Percentiles rank a stretch among this genome's conserved stretches.
phyloP scores from a whole-genome alignment of 2,797 vertebrate genomes.

The Tenualosa thibaudeaui region DNA sequence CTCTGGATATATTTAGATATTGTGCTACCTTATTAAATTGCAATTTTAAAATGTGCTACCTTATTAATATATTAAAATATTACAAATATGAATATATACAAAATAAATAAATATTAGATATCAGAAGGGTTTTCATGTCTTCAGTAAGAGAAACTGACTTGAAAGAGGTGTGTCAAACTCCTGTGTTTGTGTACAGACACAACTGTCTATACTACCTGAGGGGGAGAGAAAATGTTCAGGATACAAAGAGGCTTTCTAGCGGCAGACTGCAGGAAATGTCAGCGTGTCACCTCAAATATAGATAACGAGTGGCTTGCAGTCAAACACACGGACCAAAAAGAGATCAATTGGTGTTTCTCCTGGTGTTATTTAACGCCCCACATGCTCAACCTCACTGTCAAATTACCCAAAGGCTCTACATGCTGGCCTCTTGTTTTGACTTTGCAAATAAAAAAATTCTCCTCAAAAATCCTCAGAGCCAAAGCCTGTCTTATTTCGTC shows the following conservation, averaged over 20 bases:
- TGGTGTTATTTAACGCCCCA: not conserved
- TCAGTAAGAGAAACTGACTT: not conserved
- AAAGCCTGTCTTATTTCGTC: not conserved
- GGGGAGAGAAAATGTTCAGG: not conserved
- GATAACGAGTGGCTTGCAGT: not conserved
- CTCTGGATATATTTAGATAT: not conserved
- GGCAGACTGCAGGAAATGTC: not conserved
- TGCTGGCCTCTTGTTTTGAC: not conserved
- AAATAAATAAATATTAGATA: not conserved
- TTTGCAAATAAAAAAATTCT: not conserved
- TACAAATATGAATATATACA: not conserved
- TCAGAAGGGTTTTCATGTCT: not conserved
- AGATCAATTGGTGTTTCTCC: not conserved
- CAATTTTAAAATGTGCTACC: too few relatives aligned
- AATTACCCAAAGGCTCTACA: not conserved
- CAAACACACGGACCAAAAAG: not conserved
- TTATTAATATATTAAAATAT: not conserved
- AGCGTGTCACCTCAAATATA: not conserved
- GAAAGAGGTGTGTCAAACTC: not conserved
- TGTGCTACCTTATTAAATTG: not conserved
- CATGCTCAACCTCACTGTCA: not conserved
- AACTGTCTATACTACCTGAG: not conserved
- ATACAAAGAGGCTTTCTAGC: not conserved
- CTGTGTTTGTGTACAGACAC: not conserved
- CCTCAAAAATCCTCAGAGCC: not conserved